Percentiles rank a stretch among this genome's conserved stretches.
These are phyloP conservation scores for Oikopleura dioica DNA, from an alignment of 23 tunicate species.

Conservation along the genomic window DNA sequence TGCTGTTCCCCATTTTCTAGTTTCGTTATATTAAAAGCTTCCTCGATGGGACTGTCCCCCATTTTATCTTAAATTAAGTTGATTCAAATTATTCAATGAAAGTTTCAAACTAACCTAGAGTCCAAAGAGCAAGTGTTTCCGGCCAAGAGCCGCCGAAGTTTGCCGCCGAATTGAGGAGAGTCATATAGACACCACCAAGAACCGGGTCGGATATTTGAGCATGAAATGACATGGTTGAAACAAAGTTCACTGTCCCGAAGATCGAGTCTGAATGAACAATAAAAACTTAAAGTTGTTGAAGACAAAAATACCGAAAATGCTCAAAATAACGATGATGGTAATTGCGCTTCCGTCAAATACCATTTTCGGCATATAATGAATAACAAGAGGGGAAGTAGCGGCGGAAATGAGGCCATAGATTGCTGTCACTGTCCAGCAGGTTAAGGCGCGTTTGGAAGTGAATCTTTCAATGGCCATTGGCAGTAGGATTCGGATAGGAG, in stretches of 20 bases:
- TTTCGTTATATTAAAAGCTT: background rate
- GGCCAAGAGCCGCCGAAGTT: conserved; percentile 8
- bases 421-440: background rate
- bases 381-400: background rate
- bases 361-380: conserved; percentile 2
- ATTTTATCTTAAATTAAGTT: no score
- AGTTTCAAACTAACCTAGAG: no score
- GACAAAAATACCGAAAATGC: background rate
- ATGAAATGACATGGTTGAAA: conserved; percentile 2
- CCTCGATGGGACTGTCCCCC: background rate
- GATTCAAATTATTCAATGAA: no score
- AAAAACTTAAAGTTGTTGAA: no score
- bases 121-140: background rate
- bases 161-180: background rate
- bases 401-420: background rate
- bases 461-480: background rate
- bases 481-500: background rate
- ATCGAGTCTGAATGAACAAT: no score
- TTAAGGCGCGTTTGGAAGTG: background rate
- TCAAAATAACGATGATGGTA: background rate
- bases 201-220: conserved; percentile 10
- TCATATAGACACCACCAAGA: conserved; percentile 9
- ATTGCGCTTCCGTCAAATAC: background rate
- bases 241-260: background rate
- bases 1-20: background rate